Evolutionary conservation across 2,888 invertebrate genomes (phyloP).

Genomic region (Megamerina dolium): DNA sequence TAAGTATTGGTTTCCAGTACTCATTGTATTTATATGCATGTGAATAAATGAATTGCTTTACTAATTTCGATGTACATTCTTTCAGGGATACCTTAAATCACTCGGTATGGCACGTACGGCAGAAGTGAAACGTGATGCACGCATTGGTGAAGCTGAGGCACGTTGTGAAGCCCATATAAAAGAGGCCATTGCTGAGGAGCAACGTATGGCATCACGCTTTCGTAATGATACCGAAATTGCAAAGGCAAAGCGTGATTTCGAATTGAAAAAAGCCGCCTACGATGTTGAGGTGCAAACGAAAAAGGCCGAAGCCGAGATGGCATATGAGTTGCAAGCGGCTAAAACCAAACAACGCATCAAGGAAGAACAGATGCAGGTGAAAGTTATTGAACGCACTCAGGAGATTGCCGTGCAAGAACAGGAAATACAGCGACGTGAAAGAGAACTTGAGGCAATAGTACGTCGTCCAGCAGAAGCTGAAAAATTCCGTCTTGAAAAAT

Average conservation of each 20-base stretch:
- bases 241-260: slow-evolving; percentile 93
- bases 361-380: slow-evolving; percentile 96
- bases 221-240: slow-evolving; percentile 96
- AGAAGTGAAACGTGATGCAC: slow-evolving; percentile 90
- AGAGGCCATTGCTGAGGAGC: slow-evolving; percentile 94
- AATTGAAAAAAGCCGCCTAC: slow-evolving; percentile 93
- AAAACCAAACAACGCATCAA: slow-evolving; percentile 94
- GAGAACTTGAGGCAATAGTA: slow-evolving; percentile 87
- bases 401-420: slow-evolving; percentile 94
- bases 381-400: slow-evolving; percentile 84
- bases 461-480: slow-evolving; percentile 95
- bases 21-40: background rate
- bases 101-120: slow-evolving; percentile 93
- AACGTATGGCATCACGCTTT: slow-evolving; percentile 89
- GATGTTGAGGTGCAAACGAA: slow-evolving; percentile 94
- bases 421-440: slow-evolving; percentile 86
- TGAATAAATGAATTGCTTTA: no score
- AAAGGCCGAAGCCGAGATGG: slow-evolving; percentile 85
- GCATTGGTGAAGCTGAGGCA: slow-evolving; percentile 96
- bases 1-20: no score
- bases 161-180: slow-evolving; percentile 68
- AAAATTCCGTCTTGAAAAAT: slow-evolving; percentile 80
- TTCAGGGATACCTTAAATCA: slow-evolving; percentile 78
- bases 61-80: no score
- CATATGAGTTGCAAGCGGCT: slow-evolving; percentile 87